These are phyloP conservation scores for Anarhynchus alexandrinus DNA, from an alignment of 2,113 vertebrate species.

Conservation along the genomic window DNA sequence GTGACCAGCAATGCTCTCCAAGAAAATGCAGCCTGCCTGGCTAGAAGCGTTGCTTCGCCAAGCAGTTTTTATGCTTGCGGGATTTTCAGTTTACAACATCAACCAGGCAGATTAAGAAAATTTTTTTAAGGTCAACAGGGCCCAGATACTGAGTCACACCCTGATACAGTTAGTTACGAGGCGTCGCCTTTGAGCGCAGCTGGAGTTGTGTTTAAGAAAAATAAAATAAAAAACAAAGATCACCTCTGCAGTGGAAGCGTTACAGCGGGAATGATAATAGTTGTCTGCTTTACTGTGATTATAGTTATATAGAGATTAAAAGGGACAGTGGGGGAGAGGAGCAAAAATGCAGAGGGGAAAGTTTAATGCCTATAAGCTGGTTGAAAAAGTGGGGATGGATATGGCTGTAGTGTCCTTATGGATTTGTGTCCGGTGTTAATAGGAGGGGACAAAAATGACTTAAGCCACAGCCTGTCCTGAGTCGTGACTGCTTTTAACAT, in stretches of 20 bases:
- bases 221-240: neutral
- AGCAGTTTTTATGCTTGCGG: neutral
- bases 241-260: neutral
- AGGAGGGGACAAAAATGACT: neutral
- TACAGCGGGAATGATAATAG: neutral
- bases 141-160: constrained; percentile 34
- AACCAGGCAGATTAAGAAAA: neutral
- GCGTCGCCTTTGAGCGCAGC: neutral
- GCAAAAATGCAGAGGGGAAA: neutral
- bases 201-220: neutral
- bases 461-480: neutral
- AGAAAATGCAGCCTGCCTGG: constrained; percentile 7
- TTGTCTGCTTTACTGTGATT: neutral
- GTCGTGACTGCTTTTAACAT: neutral
- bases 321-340: neutral
- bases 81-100: constrained; percentile 35
- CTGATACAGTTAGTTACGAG: neutral
- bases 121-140: neutral
- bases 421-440: neutral
- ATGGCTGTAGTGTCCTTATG: neutral
- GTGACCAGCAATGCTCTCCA: neutral
- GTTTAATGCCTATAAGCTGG: neutral
- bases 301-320: neutral
- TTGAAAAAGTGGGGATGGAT: neutral
- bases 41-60: neutral